Base-by-base conservation (phyloP, 2,797 vertebrate species). In the Cynodonichthys magdalenae region DNA sequence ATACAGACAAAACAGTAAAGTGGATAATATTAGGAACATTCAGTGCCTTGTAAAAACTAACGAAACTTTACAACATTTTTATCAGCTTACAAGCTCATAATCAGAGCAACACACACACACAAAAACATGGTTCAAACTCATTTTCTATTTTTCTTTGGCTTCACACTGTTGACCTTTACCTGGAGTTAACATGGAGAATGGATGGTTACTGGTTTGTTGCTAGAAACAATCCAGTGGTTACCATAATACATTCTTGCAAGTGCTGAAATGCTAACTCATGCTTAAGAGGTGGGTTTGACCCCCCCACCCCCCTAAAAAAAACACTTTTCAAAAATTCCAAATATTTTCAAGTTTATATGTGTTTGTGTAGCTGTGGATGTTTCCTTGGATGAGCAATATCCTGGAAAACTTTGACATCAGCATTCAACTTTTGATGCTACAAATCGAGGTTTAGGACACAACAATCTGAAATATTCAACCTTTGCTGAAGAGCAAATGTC, bases 301-400 rank as follows among this genome's bases (percentile, higher is more conserved):
- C n/a, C n/a, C 31, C 20, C 15, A 12, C n/a, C 31, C 34, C 2
- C 34, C 8, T 36, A 28, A 15, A 34, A 36, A 4, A 51, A 63
- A 24, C n/a, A 24, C 24, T 47, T 4, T 49, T 58, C 8, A 17
- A 58, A 44, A 62, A 69, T 64, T 19, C 31, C 18, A 79, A 74
- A 58, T 71, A 47, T 62, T 61, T 47, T 14, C 29, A 52, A 52
- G 45, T 54, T 15, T 57, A 19, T 53, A 29, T 79, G 57, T 47
- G 48, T 69, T 74, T 67, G 52, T 45, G 44, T 74, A 81, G 75
- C 69, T 85, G 81, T 8, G 8, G 46, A 9, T 63, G 50, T 76
- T 87, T 86, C 74, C 55, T 57, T 72, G 61, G 41, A 31, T 63
- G 45, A 65, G 6, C 8, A 24, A 24, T 24, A 24, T 24, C 3